These are phyloP conservation scores for Buphagus erythrorhynchus DNA, from an alignment of 2,797 vertebrate species.

Conservation along the genomic window DNA sequence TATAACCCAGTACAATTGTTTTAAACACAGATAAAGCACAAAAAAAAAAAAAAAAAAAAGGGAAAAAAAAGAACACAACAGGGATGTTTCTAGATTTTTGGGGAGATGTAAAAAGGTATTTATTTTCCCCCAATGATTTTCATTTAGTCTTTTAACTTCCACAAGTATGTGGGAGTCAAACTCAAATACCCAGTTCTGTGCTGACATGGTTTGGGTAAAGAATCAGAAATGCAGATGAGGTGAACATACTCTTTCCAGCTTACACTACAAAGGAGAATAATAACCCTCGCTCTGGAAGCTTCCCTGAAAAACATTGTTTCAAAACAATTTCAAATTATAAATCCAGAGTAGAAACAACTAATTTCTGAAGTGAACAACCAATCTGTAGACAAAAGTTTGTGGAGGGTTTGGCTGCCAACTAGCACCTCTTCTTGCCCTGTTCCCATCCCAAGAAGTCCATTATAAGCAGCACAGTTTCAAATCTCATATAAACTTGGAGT, in stretches of 20 bases:
- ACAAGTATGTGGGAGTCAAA: constrained; percentile 64
- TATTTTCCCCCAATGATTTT: constrained; percentile 57
- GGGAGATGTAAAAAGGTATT: constrained; percentile 63
- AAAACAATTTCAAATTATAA: constrained; percentile 65
- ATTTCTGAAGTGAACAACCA: constrained; percentile 33
- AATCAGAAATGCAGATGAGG: constrained; percentile 54
- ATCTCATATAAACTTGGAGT: background rate
- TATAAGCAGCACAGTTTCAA: constrained; percentile 55
- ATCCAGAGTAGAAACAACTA: constrained; percentile 42
- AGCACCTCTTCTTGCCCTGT: constrained; percentile 49
- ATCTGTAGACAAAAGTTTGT: constrained; percentile 29
- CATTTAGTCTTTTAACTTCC: constrained; percentile 68
- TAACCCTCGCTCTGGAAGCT: constrained; percentile 63
- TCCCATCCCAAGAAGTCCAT: constrained; percentile 39
- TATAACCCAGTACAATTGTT: constrained; percentile 76
- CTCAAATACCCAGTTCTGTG: constrained; percentile 78
- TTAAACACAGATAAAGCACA: constrained; percentile 76
- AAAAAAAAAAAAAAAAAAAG: constrained; percentile 1
- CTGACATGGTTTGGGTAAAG: constrained; percentile 68
- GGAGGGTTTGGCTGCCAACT: constrained; percentile 41
- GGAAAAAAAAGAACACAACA: constrained; percentile 21
- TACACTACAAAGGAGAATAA: constrained; percentile 53
- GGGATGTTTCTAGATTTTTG: constrained; percentile 70
- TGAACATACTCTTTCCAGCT: constrained; percentile 63
- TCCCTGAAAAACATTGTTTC: constrained; percentile 71